Evolutionary conservation across 30 jellyfish, hydroid and myxozoan genomes (phyloP).

Genomic region (Aurelia coerulea): DNA sequence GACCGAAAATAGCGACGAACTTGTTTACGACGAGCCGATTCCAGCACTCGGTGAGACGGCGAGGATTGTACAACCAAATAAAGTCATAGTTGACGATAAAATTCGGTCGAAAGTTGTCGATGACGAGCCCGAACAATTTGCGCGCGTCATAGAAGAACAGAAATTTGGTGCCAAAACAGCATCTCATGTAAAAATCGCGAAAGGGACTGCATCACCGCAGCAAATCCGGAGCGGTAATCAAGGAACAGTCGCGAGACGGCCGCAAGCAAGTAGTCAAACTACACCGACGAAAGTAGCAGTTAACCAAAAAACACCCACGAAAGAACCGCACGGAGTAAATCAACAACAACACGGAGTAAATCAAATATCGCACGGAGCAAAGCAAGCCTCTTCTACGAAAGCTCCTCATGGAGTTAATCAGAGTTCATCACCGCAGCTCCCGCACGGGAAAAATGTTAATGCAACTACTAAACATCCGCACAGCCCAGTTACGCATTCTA

Average conservation of each 20-base stretch:
- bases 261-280: slow-evolving; percentile 4
- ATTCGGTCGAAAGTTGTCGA: neutral
- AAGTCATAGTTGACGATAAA: neutral
- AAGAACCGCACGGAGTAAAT: neutral
- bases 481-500: neutral
- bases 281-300: neutral
- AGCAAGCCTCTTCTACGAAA: neutral
- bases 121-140: neutral
- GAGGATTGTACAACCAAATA: slow-evolving; percentile 8
- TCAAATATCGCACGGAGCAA: neutral
- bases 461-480: neutral
- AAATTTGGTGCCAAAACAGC: neutral
- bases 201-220: neutral
- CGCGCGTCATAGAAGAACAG: neutral
- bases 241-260: neutral
- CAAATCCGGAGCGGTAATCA: neutral
- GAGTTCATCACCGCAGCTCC: neutral
- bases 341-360: neutral
- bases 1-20: slow-evolving; percentile 82
- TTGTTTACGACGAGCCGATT: slow-evolving; percentile 45
- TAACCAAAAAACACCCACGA: neutral
- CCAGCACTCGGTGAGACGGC: slow-evolving; percentile 41
- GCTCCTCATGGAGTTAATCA: neutral
- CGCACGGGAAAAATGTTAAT: neutral
- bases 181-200: neutral